Evolutionary conservation across 1,140 invertebrate species (phyloP), one percentile per base, ranked within the genome.

Genomic region (Pseudomyrmex gracilis): DNA sequence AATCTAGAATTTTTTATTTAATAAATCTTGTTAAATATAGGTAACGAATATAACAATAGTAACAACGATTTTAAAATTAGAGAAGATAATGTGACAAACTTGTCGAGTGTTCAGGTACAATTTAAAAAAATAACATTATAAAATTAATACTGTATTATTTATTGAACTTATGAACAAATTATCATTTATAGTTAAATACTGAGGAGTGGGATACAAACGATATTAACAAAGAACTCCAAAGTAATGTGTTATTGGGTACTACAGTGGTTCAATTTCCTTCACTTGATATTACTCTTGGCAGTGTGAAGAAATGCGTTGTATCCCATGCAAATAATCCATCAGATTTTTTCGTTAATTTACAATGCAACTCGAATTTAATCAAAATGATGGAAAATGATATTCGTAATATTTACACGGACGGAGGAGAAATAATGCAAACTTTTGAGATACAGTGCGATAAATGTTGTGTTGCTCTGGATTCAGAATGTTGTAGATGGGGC

Each of bases 401-500:
- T 9, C 67, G 7, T 80, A 34, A 34, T 34, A 34, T 70, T 5
- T 94, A 93, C 71, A 88, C 90, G 49, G 84, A 49, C 15, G 90
- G 87, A 51, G 91, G 90, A 8, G 87, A 85, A 9, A 63, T 68
- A 47, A 45, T 93, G 3, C 10, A 73, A 22, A n/a, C 78, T 12
- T 90, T 74, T 0, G 76, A 89, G 9, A 76, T 91, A 0, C 87
- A 85, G 68, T 5, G 20, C 10, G 88, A 87, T 0, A 15, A 55
- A 0, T 86, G 84, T 24, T 96, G 95, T 80, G 83, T 96, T 20
- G 95, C 95, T 47, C 93, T 95, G 68, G 96, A 94, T 82, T 93
- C 93, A 0, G 94, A 92, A 22, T 95, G 96, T 91, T 83, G 91
- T 0, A 89, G 85, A 22, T 96, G 95, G 95, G 96, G 96, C 77